Percentiles rank a stretch among this genome's conserved stretches.
These are phyloP conservation scores for Apamea anceps DNA, from an alignment of 2,888 invertebrate genomes.

Conservation along the genomic window DNA sequence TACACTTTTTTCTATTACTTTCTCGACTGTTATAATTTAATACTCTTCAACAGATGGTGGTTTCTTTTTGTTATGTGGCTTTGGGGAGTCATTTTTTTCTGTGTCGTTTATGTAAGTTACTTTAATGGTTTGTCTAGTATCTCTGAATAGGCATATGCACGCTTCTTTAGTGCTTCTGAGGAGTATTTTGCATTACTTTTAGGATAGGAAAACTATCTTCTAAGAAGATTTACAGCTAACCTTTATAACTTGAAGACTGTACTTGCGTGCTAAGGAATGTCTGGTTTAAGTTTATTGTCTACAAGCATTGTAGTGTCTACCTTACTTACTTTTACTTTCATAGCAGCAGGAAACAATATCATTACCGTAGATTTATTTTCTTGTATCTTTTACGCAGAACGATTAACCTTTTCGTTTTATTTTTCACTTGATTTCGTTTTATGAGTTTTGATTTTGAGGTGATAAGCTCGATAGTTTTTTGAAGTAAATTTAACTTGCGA, in stretches of 20 bases:
- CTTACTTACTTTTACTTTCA: conserved; percentile 4
- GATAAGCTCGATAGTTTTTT: neutral
- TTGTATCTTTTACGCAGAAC: conserved; percentile 8
- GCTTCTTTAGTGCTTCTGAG: too few species aligned
- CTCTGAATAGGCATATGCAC: neutral
- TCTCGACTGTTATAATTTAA: conserved; percentile 45
- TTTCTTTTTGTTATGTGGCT: conserved; percentile 24
- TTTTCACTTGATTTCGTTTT: neutral
- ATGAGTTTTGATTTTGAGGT: conserved; percentile 14
- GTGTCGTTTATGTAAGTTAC: neutral
- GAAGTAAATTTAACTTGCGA: neutral
- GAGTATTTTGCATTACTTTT: conserved; percentile 10
- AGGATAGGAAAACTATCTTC: neutral
- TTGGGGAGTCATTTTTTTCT: conserved; percentile 5
- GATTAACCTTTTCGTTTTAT: conserved; percentile 12
- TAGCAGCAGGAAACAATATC: conserved; percentile 16
- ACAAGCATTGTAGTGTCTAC: neutral
- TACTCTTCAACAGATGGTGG: conserved; percentile 49
- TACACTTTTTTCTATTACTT: conserved; percentile 56
- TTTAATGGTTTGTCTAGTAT: neutral
- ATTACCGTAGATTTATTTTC: conserved; percentile 19
- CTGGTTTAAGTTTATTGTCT: conserved; percentile 21
- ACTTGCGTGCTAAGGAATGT: conserved; percentile 8
- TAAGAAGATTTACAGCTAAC: conserved; percentile 1
- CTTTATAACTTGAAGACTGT: neutral